phyloP scores from a whole-genome alignment of 2,797 vertebrate species.

The Nyctalus aviator region DNA sequence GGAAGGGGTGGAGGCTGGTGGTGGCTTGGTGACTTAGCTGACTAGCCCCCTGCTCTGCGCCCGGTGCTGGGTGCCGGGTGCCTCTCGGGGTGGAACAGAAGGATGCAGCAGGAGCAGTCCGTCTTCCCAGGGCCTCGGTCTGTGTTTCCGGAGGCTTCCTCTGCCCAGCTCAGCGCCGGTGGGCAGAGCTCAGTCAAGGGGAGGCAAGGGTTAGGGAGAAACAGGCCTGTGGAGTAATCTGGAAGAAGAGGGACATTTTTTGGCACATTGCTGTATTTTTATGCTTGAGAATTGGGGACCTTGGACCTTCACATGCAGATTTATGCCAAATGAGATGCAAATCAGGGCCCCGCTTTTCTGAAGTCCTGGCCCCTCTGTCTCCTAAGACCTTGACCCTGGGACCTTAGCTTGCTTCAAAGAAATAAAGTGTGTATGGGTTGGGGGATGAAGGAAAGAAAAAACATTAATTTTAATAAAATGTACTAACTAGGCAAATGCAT shows the following conservation, averaged over 20 bases:
- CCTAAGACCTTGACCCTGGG: not conserved
- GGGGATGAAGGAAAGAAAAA: not conserved
- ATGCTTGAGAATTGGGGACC: not conserved
- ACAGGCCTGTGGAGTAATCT: rapidly evolving
- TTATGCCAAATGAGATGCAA: slow-evolving; percentile 56
- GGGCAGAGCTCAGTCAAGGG: not conserved
- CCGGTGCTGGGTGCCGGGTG: too few relatives aligned
- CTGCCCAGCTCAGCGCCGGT: too few relatives aligned
- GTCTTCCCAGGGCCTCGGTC: not conserved
- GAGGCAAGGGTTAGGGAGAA: not conserved
- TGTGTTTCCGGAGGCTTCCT: not conserved
- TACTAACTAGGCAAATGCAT: not conserved
- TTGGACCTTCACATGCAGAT: not conserved
- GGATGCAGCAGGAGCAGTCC: not conserved
- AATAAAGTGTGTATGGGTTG: not conserved
- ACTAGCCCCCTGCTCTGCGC: not conserved
- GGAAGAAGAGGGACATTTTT: not conserved
- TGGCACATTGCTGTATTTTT: not conserved
- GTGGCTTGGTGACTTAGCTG: not conserved
- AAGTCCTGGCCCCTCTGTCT: not conserved
- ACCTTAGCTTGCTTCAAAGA: not conserved
- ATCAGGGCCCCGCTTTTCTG: not conserved
- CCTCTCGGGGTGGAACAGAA: too few relatives aligned
- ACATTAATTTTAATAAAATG: not conserved
- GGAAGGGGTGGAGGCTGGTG: rapidly evolving